Percentiles rank a stretch among this genome's conserved stretches.
Conservation (phyloP, 1,140 invertebrate genomes). For the Eumaeus atala region DNA sequence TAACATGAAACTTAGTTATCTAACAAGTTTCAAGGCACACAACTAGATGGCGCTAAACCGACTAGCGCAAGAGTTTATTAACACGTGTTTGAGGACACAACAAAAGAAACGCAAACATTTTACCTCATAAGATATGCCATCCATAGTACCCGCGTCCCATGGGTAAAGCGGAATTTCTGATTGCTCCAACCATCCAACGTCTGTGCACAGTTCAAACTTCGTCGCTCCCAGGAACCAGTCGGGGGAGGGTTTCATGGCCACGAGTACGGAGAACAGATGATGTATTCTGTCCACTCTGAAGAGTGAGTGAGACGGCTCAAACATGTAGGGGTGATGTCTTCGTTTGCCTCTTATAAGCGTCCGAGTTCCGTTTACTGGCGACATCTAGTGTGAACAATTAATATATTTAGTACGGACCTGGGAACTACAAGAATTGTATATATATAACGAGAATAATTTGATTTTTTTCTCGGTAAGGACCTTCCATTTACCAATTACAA, state of each 20-base stretch:
- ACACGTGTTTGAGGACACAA: too few species aligned
- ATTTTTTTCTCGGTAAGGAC: too few species aligned
- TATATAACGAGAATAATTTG: too few species aligned
- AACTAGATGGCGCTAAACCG: not conserved
- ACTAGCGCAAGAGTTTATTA: not conserved
- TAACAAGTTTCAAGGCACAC: not conserved
- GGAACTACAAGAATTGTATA: too few species aligned
- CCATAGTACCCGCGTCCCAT: constrained; percentile 58
- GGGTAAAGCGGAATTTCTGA: constrained; percentile 47
- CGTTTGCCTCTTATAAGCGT: constrained; percentile 53
- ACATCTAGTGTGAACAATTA: constrained; percentile 33
- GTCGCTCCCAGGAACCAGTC: constrained; percentile 60
- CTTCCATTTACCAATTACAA: too few species aligned
- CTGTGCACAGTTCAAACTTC: constrained; percentile 50
- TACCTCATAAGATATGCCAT: constrained; percentile 59
- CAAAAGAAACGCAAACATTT: not conserved
- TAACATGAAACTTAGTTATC: too few species aligned
- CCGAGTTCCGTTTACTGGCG: constrained; percentile 34
- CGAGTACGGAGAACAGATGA: constrained; percentile 50
- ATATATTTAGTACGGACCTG: too few species aligned
- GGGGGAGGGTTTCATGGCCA: constrained; percentile 53
- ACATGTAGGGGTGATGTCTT: constrained; percentile 51
- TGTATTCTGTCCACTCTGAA: constrained; percentile 52
- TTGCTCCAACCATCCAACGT: constrained; percentile 42
- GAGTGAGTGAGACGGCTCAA: constrained; percentile 44